phyloP scores from a whole-genome alignment of 2,888 invertebrate genomes.

The Xylota sylvarum region DNA sequence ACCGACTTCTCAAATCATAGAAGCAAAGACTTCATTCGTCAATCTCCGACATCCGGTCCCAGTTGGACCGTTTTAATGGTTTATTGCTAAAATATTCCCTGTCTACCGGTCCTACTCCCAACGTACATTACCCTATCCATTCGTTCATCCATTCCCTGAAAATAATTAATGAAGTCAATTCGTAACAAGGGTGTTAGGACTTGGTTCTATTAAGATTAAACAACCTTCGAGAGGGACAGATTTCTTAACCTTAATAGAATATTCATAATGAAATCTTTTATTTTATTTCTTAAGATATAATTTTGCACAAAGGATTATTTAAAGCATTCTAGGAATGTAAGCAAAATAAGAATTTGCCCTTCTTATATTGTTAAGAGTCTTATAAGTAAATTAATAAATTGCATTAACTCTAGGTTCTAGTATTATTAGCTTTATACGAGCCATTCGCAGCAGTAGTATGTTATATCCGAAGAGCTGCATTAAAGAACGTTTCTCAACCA shows the following conservation, averaged over 20 bases:
- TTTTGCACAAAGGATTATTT: conserved; percentile 14
- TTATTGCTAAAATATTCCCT: conserved; percentile 52
- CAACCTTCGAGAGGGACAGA: conserved; percentile 9
- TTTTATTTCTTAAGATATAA: conserved; percentile 38
- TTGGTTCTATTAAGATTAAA: conserved; percentile 30
- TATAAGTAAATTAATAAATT: no score
- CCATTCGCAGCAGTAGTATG: no score
- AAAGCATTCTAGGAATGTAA: background rate
- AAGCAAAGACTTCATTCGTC: conserved; percentile 51
- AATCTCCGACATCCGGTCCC: conserved; percentile 42
- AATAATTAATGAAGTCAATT: conserved; percentile 70
- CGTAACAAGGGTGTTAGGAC: conserved; percentile 30
- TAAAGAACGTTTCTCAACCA: no score
- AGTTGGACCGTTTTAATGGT: conserved; percentile 38
- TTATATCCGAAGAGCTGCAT: no score
- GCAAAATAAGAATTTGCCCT: background rate
- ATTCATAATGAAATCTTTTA: conserved; percentile 44
- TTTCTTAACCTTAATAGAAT: conserved; percentile 35
- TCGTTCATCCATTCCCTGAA: conserved; percentile 20
- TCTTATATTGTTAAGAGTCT: no score
- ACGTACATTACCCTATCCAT: conserved; percentile 25
- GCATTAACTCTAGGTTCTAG: no score
- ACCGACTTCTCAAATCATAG: conserved; percentile 18
- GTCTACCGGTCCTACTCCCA: conserved; percentile 1
- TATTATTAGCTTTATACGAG: no score